Percentiles rank a stretch among this genome's conserved stretches.
Conservation (phyloP, 1,140 invertebrate species). For the Chymomyza costata region DNA sequence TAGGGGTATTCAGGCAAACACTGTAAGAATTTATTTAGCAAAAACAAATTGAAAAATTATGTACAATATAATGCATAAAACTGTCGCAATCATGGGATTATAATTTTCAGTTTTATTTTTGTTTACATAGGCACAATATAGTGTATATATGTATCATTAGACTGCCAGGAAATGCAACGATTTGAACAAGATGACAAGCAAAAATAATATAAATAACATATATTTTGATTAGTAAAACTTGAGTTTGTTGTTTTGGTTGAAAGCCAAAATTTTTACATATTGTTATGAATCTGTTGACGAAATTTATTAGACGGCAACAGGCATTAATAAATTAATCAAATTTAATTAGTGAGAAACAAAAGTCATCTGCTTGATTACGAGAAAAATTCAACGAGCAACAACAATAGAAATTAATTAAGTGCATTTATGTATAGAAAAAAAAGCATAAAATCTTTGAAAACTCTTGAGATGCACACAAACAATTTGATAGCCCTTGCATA, state of each 20-base stretch:
- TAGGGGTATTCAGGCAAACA: slow-evolving; percentile 20
- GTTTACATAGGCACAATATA: no score
- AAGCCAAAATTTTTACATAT: slow-evolving; percentile 42
- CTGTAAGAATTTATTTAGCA: no score
- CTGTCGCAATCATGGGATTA: slow-evolving; percentile 5
- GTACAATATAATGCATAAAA: slow-evolving; percentile 12
- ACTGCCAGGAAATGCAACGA: no score
- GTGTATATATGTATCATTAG: no score
- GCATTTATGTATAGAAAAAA: no score
- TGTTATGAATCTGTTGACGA: slow-evolving; percentile 50
- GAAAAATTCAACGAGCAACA: no score
- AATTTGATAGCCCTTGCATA: no score
- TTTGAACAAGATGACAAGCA: slow-evolving; percentile 42
- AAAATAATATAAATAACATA: slow-evolving; percentile 22
- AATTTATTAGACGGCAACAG: slow-evolving; percentile 38
- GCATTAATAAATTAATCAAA: slow-evolving; percentile 47
- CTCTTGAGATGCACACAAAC: no score
- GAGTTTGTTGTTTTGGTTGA: slow-evolving; percentile 44
- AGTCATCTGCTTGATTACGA: no score
- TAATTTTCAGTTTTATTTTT: slow-evolving; percentile 10
- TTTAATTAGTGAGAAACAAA: slow-evolving; percentile 31
- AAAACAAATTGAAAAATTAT: slow-evolving; percentile 1
- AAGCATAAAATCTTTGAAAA: no score
- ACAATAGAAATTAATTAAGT: no score
- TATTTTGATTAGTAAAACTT: slow-evolving; percentile 48